Percentiles rank a stretch among this genome's conserved stretches.
Conservation (phyloP, 2,113 vertebrate species). For the Neogobius melanostomus region DNA sequence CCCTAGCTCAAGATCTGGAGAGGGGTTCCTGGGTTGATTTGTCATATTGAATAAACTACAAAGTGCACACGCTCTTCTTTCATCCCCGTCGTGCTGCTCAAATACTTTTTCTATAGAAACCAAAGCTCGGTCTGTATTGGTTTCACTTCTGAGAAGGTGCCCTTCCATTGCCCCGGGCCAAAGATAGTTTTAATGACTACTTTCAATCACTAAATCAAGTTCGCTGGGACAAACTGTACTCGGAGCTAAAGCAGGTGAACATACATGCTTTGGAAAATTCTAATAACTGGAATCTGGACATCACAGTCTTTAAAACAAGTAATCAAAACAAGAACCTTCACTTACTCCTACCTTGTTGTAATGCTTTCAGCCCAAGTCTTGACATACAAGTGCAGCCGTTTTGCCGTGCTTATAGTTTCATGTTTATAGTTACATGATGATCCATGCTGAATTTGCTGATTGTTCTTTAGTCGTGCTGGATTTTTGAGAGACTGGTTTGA, state of each 20-base stretch:
- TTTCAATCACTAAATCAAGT: conserved; percentile 4
- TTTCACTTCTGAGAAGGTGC: conserved; percentile 55
- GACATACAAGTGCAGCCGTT: no score
- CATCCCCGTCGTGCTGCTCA: neutral
- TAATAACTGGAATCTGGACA: neutral
- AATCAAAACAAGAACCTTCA: neutral
- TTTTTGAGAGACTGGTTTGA: no score
- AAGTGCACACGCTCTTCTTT: neutral
- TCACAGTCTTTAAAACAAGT: neutral
- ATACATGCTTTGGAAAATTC: neutral
- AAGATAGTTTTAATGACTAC: conserved; percentile 32
- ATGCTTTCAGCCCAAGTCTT: no score
- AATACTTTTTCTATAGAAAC: conserved; percentile 20
- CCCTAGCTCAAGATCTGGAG: no score
- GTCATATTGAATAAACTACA: neutral
- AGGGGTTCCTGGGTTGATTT: no score
- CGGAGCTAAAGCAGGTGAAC: neutral
- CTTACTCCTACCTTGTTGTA: no score
- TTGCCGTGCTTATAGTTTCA: no score
- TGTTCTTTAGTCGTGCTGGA: no score
- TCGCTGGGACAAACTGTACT: conserved; percentile 40
- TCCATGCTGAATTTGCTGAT: no score
- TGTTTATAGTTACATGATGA: no score
- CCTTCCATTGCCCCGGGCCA: conserved; percentile 13
- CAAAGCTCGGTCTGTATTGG: conserved; percentile 38